phyloP scores from a whole-genome alignment of 2,113 vertebrate genomes.

The Apteryx mantelli region DNA sequence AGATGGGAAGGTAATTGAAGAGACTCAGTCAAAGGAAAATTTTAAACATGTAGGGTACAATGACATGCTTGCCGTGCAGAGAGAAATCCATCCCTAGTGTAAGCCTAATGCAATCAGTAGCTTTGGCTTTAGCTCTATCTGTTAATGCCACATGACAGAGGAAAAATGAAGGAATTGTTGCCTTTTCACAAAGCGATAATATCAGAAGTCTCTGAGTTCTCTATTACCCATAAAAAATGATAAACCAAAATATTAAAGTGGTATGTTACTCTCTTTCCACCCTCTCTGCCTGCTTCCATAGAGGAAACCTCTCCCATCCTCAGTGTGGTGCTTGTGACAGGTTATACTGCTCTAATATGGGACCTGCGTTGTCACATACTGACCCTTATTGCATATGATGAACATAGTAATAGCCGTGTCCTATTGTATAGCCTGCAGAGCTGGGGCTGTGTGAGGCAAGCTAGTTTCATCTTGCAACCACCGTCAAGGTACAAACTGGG shows the following conservation, averaged over 20 bases:
- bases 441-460: neutral
- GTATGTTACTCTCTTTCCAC: neutral
- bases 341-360: neutral
- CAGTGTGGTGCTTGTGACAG: neutral
- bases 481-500: neutral
- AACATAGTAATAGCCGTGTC: neutral
- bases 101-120: neutral
- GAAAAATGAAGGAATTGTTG: neutral
- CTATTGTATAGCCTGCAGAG: fast-evolving
- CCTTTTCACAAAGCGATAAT: neutral
- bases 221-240: neutral
- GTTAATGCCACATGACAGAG: neutral
- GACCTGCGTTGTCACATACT: fast-evolving
- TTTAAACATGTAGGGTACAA: neutral
- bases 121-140: neutral
- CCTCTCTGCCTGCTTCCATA: neutral
- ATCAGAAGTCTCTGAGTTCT: neutral
- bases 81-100: neutral
- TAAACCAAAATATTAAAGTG: neutral
- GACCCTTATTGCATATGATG: neutral
- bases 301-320: neutral
- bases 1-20: neutral
- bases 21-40: neutral
- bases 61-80: neutral
- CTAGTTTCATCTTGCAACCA: neutral